A percentile compares a stretch with the other conserved stretches of the same genome.
Evolutionary conservation across 2,888 invertebrate species (phyloP).

Genomic region (Aricia artaxerxes): DNA sequence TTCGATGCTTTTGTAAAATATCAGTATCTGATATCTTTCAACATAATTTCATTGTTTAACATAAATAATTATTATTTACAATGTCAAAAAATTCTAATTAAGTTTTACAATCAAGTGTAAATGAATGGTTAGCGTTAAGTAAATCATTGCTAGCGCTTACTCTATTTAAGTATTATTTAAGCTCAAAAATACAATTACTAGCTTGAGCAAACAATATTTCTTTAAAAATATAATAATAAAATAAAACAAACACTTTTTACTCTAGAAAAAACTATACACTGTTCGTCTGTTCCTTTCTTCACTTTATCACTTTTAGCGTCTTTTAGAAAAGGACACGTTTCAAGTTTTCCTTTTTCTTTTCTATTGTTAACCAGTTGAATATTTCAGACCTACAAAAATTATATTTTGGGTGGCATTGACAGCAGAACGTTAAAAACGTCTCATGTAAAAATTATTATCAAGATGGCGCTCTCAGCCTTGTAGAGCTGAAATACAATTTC

Average conservation of each 20-base stretch:
- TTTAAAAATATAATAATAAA: not conserved
- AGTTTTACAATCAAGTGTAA: conserved; percentile 9
- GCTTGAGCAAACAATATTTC: conserved; percentile 19
- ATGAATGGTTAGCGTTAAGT: not conserved
- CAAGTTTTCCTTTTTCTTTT: not conserved
- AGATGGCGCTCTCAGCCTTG: not conserved
- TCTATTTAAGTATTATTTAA: conserved; percentile 4
- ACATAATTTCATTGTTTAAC: not conserved
- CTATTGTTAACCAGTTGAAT: not conserved
- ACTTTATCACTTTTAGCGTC: conserved; percentile 24
- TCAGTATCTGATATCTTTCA: conserved; percentile 26
- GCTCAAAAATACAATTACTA: not conserved
- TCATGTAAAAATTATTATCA: not conserved
- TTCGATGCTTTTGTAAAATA: conserved; percentile 21
- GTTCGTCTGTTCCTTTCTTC: not conserved
- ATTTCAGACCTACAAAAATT: not conserved
- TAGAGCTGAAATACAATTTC: too few species aligned
- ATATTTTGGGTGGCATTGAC: too few species aligned
- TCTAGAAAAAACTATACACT: not conserved
- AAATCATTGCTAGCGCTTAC: not conserved
- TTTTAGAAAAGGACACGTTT: not conserved
- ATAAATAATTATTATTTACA: not conserved
- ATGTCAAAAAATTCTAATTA: not conserved
- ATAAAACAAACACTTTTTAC: not conserved
- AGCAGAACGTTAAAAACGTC: too few species aligned